Evolutionary conservation across 2,888 invertebrate genomes (phyloP), one percentile per base, ranked within the genome.

Genomic region (Isotomurus palustris): DNA sequence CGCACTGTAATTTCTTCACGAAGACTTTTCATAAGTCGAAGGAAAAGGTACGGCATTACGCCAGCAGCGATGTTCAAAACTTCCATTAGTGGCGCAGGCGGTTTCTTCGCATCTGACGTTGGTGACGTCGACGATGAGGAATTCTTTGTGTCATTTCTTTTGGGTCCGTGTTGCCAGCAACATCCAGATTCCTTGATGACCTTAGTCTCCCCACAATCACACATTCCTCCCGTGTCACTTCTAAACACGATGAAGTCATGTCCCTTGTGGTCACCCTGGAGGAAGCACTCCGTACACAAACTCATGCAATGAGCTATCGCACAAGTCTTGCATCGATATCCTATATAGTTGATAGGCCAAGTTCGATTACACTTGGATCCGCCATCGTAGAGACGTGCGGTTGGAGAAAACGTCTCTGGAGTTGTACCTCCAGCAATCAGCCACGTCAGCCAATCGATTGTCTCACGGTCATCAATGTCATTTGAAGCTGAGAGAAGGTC

Each of bases 301-400:
- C 80, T 80, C 79, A 81, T 80, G 69, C 80, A 80, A 0, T 79
- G 79, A 0, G 79, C 78, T 21, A 75, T 73, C 6, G 76, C 76
- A 69, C 78, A 79, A 1, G 78, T 78, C 22, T 76, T 73, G 71
- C 82, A 82, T 36, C 82, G 74, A 72, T 81, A 82, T 1, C 82
- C 64, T 3, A 61, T 53, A 56, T 58, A 61, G 76, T 96, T 93
- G 48, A 95, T 93, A 51, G 95, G 94, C 99, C 99, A 99, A 51
- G 99, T 97, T 45, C 95, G 80, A 12, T 96, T 96, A 79, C 99
- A 99, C 70, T 91, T 94, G 63, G 91, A 91, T 69, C 94, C 91
- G 77, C 91, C 93, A 80, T 96, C 95, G 78, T 91, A 96, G 64
- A 86, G 84, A 66, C 88, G 83, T 64, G 96, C 95, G 78, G 87